Evolutionary conservation across 2,113 vertebrate species (phyloP).

Genomic region (Lichenostomus cassidix): DNA sequence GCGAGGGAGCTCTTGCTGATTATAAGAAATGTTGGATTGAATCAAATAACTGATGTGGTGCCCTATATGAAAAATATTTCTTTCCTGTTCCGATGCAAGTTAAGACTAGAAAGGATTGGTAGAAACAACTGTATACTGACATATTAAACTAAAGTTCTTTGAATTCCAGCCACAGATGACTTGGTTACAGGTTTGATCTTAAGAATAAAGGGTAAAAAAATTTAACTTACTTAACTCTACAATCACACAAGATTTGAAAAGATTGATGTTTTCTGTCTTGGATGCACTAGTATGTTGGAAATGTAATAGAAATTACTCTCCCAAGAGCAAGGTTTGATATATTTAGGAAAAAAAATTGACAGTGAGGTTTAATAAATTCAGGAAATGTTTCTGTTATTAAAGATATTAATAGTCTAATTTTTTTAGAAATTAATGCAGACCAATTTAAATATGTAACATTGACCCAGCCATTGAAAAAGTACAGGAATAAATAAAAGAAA

Average conservation of each 20-base stretch:
- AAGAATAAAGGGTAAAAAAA: neutral
- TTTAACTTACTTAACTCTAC: neutral
- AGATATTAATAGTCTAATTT: neutral
- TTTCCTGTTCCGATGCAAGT: neutral
- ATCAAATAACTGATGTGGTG: neutral
- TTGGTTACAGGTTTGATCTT: neutral
- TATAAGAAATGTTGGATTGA: neutral
- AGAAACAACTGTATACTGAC: neutral
- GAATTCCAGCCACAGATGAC: neutral
- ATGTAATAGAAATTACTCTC: neutral
- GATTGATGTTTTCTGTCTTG: neutral
- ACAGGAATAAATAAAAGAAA: neutral
- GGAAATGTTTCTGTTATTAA: neutral
- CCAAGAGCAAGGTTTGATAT: neutral
- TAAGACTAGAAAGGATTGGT: neutral
- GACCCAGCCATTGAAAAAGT: neutral
- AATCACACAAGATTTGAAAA: neutral
- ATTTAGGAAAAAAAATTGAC: neutral
- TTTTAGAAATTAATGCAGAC: neutral
- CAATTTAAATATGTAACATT: neutral
- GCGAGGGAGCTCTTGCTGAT: neutral
- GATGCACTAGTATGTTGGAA: neutral
- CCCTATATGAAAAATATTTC: neutral
- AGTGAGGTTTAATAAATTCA: neutral
- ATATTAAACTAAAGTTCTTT: neutral